phyloP scores from a whole-genome alignment of 1,140 invertebrate species.

The Tetragonula clypearis region DNA sequence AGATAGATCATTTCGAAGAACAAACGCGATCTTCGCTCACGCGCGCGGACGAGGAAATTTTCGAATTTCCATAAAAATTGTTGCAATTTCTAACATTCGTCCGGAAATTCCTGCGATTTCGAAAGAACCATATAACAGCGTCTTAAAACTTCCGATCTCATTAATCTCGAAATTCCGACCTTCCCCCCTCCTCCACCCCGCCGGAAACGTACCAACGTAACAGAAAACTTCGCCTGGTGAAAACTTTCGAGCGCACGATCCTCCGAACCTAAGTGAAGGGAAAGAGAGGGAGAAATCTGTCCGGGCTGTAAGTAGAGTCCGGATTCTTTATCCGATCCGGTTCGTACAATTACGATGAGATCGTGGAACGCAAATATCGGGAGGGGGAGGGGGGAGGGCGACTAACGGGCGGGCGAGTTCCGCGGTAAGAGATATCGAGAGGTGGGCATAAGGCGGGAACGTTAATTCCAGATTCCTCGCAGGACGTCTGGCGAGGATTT shows the following conservation, averaged over 20 bases:
- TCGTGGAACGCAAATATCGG: slow-evolving; percentile 51
- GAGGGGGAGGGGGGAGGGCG: not conserved
- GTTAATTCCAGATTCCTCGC: slow-evolving; percentile 51
- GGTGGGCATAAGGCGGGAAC: slow-evolving; percentile 27
- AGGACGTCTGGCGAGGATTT: slow-evolving; percentile 50
- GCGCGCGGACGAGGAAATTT: too few relatives aligned
- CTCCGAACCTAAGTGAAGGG: not conserved
- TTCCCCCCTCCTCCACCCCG: too few relatives aligned
- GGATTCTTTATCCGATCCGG: slow-evolving; percentile 48
- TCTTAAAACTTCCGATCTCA: not conserved
- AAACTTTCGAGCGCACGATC: not conserved
- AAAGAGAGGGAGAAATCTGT: not conserved
- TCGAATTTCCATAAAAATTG: too few relatives aligned
- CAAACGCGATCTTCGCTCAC: too few relatives aligned
- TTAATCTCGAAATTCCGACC: not conserved
- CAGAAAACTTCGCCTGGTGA: not conserved
- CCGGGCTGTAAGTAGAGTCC: slow-evolving; percentile 2
- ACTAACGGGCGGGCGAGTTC: slow-evolving; percentile 28
- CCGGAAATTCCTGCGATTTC: too few relatives aligned
- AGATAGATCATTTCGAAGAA: too few relatives aligned
- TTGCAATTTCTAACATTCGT: too few relatives aligned
- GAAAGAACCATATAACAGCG: not conserved
- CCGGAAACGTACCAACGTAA: not conserved
- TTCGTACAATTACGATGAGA: slow-evolving; percentile 46
- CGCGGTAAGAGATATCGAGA: slow-evolving; percentile 38